Evolutionary conservation across 1,140 invertebrate genomes (phyloP).

Genomic region (Heliothis subflexa): DNA sequence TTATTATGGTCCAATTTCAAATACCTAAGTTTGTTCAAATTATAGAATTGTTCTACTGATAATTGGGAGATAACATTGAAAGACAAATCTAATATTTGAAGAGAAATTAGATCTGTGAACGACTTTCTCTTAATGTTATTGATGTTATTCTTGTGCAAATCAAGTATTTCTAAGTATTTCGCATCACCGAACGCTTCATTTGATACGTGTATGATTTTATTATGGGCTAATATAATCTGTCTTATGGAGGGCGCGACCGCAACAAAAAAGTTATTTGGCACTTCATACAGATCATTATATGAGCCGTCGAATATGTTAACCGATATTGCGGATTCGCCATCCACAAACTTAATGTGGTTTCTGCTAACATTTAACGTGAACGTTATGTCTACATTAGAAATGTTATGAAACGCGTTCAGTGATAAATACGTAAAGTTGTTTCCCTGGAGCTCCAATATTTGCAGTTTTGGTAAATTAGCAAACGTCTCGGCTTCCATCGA

Average conservation of each 20-base stretch:
- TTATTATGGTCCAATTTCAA: slow-evolving; percentile 92
- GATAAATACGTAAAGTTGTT: slow-evolving; percentile 90
- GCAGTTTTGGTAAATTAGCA: slow-evolving; percentile 89
- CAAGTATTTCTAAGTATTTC: slow-evolving; percentile 90
- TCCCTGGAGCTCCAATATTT: slow-evolving; percentile 90
- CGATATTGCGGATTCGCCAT: slow-evolving; percentile 86
- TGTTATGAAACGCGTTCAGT: slow-evolving; percentile 89
- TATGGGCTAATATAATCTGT: slow-evolving; percentile 91
- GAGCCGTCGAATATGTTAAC: slow-evolving; percentile 91
- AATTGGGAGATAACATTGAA: slow-evolving; percentile 92
- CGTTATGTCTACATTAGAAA: slow-evolving; percentile 87
- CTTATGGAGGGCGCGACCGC: slow-evolving; percentile 88
- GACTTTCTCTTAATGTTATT: slow-evolving; percentile 90
- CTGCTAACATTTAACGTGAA: slow-evolving; percentile 90
- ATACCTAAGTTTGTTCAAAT: slow-evolving; percentile 91
- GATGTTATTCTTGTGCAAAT: slow-evolving; percentile 91
- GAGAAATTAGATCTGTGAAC: slow-evolving; percentile 90
- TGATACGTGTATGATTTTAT: slow-evolving; percentile 90
- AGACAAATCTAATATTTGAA: slow-evolving; percentile 93
- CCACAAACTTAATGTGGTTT: slow-evolving; percentile 89
- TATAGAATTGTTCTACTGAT: slow-evolving; percentile 93
- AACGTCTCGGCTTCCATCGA: slow-evolving; percentile 89
- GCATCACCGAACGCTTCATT: slow-evolving; percentile 91
- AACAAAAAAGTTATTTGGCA: slow-evolving; percentile 89
- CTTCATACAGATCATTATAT: slow-evolving; percentile 88